Evolutionary conservation across 2,888 invertebrate species (phyloP), one percentile per base, ranked within the genome.

Genomic region (Sceliomorpha sp.): DNA sequence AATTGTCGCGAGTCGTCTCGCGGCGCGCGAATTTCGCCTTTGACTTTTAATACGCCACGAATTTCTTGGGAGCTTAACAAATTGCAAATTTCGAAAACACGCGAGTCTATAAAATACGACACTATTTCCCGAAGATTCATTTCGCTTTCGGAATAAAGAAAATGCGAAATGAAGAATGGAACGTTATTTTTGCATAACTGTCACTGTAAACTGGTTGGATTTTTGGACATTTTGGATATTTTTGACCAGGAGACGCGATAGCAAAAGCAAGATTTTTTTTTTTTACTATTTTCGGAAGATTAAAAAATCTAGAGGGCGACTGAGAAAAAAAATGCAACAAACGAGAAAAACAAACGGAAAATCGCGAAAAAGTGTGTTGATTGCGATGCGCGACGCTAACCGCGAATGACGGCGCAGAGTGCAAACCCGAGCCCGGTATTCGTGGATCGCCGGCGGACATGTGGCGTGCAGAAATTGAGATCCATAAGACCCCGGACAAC

Each of bases 401-500:
- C 26, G 32, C 64, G 47, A 58, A 63, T 32, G 53, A 51, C 45
- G 45, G 36, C 36, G 53, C 34, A 12, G 53, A 59, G 32, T 51
- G 36, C 24, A 63, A 69, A 64, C 59, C 51, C 9, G 42, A 44
- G 24, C 26, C 10, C 15, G 78, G 77, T 77, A 79, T 81, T 79
- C 78, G 70, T 62, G 56, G 50, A 72, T 70, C 73, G 78, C 78
- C 78, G 72, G 70, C 63, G 79, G 78, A 76, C 78, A 79, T 76
- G 77, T 77, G 79, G 74, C 67, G 67, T 74, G 60, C 59, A 69
- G 77, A 76, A 79, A 80, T 77, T 78, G 77, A 79, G 74, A 75
- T 59, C 73, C 53, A 59, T 72, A 77, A 75, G 78, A 76, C 72
- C 69, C 20, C 74, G 67, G 59, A 72, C 75, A 72, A 79, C 76